Evolutionary conservation across 2,113 vertebrate species (phyloP).

Genomic region (Pelmatolapia mariae): DNA sequence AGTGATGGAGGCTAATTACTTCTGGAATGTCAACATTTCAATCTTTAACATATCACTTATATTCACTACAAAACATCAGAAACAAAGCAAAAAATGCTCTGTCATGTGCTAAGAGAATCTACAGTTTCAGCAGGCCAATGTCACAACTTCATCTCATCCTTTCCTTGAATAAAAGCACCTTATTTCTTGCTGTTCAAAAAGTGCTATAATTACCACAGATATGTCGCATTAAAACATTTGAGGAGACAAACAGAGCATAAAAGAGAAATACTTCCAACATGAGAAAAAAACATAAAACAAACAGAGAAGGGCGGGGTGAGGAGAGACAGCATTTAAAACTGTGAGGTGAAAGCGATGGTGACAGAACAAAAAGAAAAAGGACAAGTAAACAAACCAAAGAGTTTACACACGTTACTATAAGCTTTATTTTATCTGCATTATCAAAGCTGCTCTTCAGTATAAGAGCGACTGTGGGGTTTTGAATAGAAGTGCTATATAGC

Average conservation of each 20-base stretch:
- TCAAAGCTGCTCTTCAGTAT: neutral
- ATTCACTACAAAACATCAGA: neutral
- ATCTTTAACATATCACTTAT: neutral
- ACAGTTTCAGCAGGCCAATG: neutral
- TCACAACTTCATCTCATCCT: neutral
- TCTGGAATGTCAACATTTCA: neutral
- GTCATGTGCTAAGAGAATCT: neutral
- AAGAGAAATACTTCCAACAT: neutral
- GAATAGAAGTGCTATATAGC: neutral
- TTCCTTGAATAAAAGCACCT: conserved; percentile 7
- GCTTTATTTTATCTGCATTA: neutral
- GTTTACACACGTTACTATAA: neutral
- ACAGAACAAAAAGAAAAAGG: neutral
- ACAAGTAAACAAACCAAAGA: neutral
- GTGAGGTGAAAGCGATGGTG: neutral
- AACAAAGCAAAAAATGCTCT: neutral
- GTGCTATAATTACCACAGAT: conserved; percentile 28
- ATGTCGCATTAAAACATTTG: neutral
- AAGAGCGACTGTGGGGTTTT: neutral
- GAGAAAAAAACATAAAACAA: neutral
- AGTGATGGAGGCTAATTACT: neutral
- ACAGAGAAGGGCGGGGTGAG: too few relatives aligned
- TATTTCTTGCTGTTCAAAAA: conserved; percentile 29
- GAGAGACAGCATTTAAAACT: neutral
- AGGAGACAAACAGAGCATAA: conserved; percentile 15